These are phyloP conservation scores for Watersipora subatra DNA, from an alignment of 1,140 invertebrate species.

Conservation along the genomic window DNA sequence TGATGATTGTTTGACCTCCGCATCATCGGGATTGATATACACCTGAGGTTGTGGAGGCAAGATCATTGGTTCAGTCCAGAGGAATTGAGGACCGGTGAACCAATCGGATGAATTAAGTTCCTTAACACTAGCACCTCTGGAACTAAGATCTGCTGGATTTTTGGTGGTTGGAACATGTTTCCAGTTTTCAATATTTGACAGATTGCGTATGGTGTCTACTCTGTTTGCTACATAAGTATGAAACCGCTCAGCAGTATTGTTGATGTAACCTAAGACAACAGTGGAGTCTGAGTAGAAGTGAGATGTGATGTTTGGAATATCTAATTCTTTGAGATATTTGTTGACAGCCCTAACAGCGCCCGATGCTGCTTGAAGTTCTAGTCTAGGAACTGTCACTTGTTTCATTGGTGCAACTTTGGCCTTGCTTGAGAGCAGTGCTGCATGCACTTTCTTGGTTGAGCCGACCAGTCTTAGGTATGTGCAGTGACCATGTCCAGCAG, in stretches of 20 bases:
- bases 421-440: background rate
- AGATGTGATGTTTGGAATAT: background rate
- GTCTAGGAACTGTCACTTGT: background rate
- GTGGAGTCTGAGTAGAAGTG: background rate
- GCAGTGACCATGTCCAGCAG: background rate
- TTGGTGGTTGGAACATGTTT: constrained; percentile 28
- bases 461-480: background rate
- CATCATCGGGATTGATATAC: background rate
- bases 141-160: constrained; percentile 38
- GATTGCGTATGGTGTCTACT: constrained; percentile 6
- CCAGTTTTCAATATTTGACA: constrained; percentile 17
- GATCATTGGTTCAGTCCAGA: constrained; percentile 2
- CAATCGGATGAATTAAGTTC: constrained; percentile 10
- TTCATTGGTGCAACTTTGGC: constrained; percentile 3
- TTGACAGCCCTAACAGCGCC: background rate
- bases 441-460: background rate
- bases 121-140: constrained; percentile 19
- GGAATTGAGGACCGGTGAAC: constrained; percentile 15
- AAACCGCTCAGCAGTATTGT: background rate
- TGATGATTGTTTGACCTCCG: background rate
- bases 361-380: background rate
- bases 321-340: constrained; percentile 4
- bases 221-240: background rate
- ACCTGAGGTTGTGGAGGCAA: background rate
- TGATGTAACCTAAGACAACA: background rate